Evolutionary conservation across 2,888 invertebrate genomes (phyloP), one percentile per base, ranked within the genome.

Genomic region (Xylota sylvarum): DNA sequence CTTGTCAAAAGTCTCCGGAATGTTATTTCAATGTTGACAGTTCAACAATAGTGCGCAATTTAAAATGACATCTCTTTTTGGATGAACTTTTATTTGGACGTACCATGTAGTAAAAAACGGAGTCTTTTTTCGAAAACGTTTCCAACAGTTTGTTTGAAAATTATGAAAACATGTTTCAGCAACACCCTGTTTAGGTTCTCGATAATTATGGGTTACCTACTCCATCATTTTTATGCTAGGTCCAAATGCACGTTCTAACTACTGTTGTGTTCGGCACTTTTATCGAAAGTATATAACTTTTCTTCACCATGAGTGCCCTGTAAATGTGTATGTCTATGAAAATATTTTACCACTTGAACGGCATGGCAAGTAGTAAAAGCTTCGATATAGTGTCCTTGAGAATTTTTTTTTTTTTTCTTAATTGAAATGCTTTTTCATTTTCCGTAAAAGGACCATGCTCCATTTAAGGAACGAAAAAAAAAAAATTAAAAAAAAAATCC

Each of bases 281-380:
- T 70, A 62, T 32, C 46, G 70, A 52, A 60, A 23, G 46, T 48
- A 46, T 46, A 5, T 32, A 5, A 14, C 23, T 46, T 17, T 70
- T 35, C 40, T 55, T 27, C n/a, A 48, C 30, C 17, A 4, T 17
- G 48, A 19, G 32, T 48, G 46, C 32, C n/a, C 12, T 55, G 14
- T 9, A 6, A 43, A 14, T 62, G 48, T 52, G 60, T 69, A 48
- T 52, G 48, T 50, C 65, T 74, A 46, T 32, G 55, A 64, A 64
- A 64, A 58, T 77, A 67, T 77, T 58, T 56, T 46, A 55, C 46
- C 46, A 56, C 10, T 19, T 14, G 17, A n/a, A 64, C 46, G 5
- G 10, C 7, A 46, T 10, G n/a, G 58, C 35, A 52, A 69, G 19
- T 67, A 67, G 64, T 56, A 79, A 72, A 72, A 79, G 43, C 72